These are phyloP conservation scores for Pseudorasbora parva DNA, from an alignment of 2,113 vertebrate species.

Conservation along the genomic window DNA sequence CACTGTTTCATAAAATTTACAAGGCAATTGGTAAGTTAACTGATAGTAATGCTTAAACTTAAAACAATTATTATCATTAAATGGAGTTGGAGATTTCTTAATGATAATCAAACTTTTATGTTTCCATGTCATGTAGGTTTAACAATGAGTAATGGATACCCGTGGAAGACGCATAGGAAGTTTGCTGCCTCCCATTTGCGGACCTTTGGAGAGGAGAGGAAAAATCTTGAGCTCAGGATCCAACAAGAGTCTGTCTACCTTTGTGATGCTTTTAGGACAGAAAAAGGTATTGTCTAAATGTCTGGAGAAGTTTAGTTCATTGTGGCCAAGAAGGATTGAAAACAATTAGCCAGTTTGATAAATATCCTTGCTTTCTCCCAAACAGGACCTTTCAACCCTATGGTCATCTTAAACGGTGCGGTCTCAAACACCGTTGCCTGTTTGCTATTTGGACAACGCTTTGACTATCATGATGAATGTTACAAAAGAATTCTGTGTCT, in stretches of 20 bases:
- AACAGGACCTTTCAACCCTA: slow-evolving; percentile 85
- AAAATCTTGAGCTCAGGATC: slow-evolving; percentile 74
- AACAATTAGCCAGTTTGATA: neutral
- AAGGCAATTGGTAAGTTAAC: slow-evolving; percentile 71
- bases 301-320: neutral
- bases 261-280: slow-evolving; percentile 73
- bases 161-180: slow-evolving; percentile 82
- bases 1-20: slow-evolving; percentile 63
- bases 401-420: slow-evolving; percentile 77
- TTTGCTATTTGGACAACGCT: slow-evolving; percentile 85
- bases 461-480: slow-evolving; percentile 81
- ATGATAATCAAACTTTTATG: neutral
- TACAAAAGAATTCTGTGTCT: slow-evolving; percentile 80
- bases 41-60: neutral
- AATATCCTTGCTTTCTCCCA: neutral
- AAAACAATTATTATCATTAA: neutral
- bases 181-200: slow-evolving; percentile 77
- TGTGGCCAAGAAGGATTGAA: neutral
- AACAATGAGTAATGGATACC: slow-evolving; percentile 69
- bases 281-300: slow-evolving; percentile 72
- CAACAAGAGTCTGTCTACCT: slow-evolving; percentile 79
- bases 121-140: slow-evolving; percentile 66
- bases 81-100: neutral
- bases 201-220: slow-evolving; percentile 81
- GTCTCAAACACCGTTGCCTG: slow-evolving; percentile 85